Percentiles rank a stretch among this genome's conserved stretches.
Evolutionary conservation across 2,888 invertebrate species (phyloP).

Genomic region (Acleris sparsana): DNA sequence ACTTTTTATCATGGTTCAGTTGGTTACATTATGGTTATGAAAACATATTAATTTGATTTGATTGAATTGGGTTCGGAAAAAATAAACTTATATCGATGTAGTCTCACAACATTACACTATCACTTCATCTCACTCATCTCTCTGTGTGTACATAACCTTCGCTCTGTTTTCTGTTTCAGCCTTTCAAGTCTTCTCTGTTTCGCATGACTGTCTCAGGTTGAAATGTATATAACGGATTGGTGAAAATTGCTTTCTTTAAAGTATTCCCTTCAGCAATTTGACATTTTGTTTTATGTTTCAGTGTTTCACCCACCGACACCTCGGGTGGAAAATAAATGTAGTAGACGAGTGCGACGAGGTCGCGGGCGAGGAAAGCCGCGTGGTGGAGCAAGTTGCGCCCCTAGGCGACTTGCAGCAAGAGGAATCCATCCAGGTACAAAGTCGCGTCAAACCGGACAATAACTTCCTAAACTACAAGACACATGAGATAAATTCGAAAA

Average conservation of each 20-base stretch:
- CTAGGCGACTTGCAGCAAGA: slow-evolving; percentile 65
- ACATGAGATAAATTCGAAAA: slow-evolving; percentile 74
- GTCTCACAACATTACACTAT: slow-evolving; percentile 40
- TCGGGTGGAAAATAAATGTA: slow-evolving; percentile 98
- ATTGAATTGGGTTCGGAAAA: too few relatives aligned
- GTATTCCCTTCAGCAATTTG: slow-evolving; percentile 9
- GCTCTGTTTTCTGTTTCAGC: slow-evolving; percentile 82
- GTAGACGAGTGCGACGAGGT: slow-evolving; percentile 89
- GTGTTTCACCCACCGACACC: slow-evolving; percentile 96
- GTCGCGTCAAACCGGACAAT: slow-evolving; percentile 84
- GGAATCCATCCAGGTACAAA: slow-evolving; percentile 86
- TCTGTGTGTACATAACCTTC: slow-evolving; percentile 72
- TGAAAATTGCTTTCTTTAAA: slow-evolving; percentile 48
- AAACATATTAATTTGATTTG: too few relatives aligned
- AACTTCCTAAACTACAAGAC: slow-evolving; percentile 77
- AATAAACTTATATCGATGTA: neutral
- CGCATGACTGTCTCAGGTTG: slow-evolving; percentile 69
- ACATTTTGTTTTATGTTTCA: slow-evolving; percentile 68
- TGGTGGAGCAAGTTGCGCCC: slow-evolving; percentile 68
- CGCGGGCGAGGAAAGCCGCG: slow-evolving; percentile 81
- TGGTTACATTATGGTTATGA: too few relatives aligned
- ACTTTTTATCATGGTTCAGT: too few relatives aligned
- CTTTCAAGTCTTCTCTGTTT: slow-evolving; percentile 77
- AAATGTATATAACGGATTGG: slow-evolving; percentile 53
- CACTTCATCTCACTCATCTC: slow-evolving; percentile 38